phyloP scores from a whole-genome alignment of 2,113 vertebrate species.

The Oreochromis spilurus region DNA sequence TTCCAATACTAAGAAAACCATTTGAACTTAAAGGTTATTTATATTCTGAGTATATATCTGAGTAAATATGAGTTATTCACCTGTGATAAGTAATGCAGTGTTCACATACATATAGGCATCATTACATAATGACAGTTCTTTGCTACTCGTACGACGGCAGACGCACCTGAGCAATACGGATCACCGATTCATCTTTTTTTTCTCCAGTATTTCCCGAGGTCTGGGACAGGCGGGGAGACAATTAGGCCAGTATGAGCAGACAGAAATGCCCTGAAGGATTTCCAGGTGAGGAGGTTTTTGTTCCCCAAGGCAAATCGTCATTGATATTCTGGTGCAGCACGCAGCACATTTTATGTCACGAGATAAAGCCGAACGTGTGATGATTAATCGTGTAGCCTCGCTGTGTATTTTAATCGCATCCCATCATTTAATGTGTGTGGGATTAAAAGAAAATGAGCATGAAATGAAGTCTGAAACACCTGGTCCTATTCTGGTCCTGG shows the following conservation, averaged over 20 bases:
- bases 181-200: background rate
- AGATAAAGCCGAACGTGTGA: background rate
- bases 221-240: constrained; percentile 1
- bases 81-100: background rate
- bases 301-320: background rate
- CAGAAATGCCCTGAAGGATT: background rate
- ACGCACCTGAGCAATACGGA: background rate
- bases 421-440: background rate
- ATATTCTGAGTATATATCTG: background rate
- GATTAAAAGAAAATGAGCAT: background rate
- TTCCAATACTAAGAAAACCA: background rate
- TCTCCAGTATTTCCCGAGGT: background rate
- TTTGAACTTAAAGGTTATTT: background rate
- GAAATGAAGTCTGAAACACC: background rate
- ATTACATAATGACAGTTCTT: background rate
- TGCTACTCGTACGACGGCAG: background rate
- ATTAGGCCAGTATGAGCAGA: background rate
- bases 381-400: background rate
- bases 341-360: background rate
- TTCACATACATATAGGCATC: background rate
- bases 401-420: background rate
- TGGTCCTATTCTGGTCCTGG: background rate
- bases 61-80: background rate
- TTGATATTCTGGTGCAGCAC: background rate
- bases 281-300: background rate